Evolutionary conservation across 2,888 invertebrate genomes (phyloP).

Genomic region (Lottia gigantea): DNA sequence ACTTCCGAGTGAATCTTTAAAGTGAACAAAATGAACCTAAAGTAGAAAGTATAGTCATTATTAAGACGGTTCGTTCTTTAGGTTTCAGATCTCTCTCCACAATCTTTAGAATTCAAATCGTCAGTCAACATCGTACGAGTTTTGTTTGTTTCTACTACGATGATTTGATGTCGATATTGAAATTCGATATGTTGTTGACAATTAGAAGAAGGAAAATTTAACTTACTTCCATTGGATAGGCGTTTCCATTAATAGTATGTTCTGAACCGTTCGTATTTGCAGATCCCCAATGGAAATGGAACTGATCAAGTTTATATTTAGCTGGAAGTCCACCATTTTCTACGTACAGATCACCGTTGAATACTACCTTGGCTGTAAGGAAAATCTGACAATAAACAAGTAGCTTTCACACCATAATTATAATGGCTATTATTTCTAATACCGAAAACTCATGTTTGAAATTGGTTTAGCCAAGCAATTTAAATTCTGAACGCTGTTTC

Average conservation of each 20-base stretch:
- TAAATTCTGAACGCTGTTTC: too few relatives aligned
- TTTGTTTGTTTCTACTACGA: too few relatives aligned
- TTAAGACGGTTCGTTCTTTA: too few relatives aligned
- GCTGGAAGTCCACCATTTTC: conserved; percentile 38
- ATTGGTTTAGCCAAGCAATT: too few relatives aligned
- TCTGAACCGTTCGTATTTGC: conserved; percentile 39
- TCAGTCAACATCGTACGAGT: too few relatives aligned
- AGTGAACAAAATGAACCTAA: conserved; percentile 71
- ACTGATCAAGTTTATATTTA: conserved; percentile 31
- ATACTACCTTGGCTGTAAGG: background rate
- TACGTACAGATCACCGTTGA: conserved; percentile 22
- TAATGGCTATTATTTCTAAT: too few relatives aligned
- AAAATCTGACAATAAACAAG: background rate
- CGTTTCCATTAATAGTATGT: conserved; percentile 35
- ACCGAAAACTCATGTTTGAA: too few relatives aligned
- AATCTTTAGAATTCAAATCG: too few relatives aligned
- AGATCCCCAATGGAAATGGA: conserved; percentile 43
- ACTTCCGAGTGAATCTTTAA: conserved; percentile 75
- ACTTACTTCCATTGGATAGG: conserved; percentile 41
- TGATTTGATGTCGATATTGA: background rate
- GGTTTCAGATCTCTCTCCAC: too few relatives aligned
- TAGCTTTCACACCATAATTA: background rate
- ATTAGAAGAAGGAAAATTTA: too few relatives aligned
- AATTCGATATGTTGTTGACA: background rate
- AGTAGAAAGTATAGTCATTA: background rate